Evolutionary conservation across 1,140 invertebrate species (phyloP).

Genomic region (Trichonephila clavata): DNA sequence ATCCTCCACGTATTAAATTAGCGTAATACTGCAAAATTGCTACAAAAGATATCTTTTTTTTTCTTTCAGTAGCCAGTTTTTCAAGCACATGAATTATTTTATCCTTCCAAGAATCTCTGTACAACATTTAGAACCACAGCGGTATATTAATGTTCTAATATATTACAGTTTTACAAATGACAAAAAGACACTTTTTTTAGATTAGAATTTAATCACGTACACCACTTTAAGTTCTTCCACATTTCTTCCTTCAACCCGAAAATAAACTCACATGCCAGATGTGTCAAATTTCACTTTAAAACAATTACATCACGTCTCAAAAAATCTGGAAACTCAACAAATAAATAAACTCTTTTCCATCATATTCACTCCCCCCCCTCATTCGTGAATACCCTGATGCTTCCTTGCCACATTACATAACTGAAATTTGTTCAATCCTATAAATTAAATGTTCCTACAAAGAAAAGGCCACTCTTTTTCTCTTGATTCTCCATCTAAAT

Average conservation of each 20-base stretch:
- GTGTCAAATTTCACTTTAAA: not conserved
- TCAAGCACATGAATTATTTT: too few relatives aligned
- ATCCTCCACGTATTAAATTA: too few relatives aligned
- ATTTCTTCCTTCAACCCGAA: not conserved
- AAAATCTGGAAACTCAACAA: not conserved
- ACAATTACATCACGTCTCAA: not conserved
- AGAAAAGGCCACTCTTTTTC: not conserved
- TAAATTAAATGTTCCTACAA: slow-evolving; percentile 6
- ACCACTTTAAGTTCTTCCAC: not conserved
- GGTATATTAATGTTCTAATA: not conserved
- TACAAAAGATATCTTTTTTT: too few relatives aligned
- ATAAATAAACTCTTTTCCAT: slow-evolving; percentile 6
- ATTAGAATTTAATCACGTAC: not conserved
- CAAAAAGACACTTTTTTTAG: not conserved
- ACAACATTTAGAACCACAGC: too few relatives aligned
- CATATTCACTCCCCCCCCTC: not conserved
- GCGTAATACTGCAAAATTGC: too few relatives aligned
- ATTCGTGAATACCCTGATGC: too few relatives aligned
- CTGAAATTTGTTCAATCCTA: slow-evolving; percentile 1
- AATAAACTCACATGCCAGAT: not conserved
- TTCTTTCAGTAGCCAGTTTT: too few relatives aligned
- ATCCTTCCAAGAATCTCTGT: too few relatives aligned
- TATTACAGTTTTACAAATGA: not conserved
- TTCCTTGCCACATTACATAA: not conserved
- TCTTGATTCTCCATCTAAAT: not conserved